A percentile compares a stretch with the other conserved stretches of the same genome.
phyloP scores from a whole-genome alignment of 2,888 invertebrate species.

The Melanargia galathea region DNA sequence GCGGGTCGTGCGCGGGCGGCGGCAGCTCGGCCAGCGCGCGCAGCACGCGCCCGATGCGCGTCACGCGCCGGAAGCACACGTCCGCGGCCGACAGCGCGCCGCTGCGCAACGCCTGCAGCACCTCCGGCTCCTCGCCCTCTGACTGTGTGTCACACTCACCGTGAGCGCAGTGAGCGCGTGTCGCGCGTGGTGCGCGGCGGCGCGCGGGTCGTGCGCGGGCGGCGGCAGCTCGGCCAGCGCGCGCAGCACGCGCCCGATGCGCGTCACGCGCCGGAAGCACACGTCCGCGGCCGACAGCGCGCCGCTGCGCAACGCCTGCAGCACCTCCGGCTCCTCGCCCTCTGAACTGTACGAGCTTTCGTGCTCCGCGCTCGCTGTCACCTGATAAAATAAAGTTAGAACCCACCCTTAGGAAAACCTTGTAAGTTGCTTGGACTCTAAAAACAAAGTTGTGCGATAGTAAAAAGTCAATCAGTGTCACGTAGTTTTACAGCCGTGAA shows the following conservation, averaged over 20 bases:
- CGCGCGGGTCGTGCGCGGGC: conserved; percentile 43
- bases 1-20: too few relatives aligned
- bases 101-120: too few relatives aligned
- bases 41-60: too few relatives aligned
- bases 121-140: conserved; percentile 6
- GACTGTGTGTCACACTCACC: conserved; percentile 39
- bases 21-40: too few relatives aligned
- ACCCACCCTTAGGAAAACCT: too few relatives aligned
- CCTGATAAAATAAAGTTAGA: too few relatives aligned
- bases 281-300: conserved; percentile 64
- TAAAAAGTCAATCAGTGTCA: too few relatives aligned
- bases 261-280: conserved; percentile 66
- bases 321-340: conserved; percentile 55
- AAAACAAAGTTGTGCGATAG: too few relatives aligned
- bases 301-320: conserved; percentile 54
- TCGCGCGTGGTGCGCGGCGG: conserved; percentile 41
- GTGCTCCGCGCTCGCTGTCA: conserved; percentile 44
- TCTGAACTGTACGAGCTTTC: conserved; percentile 46
- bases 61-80: too few relatives aligned
- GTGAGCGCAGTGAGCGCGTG: conserved; percentile 34
- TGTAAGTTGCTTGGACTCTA: too few relatives aligned
- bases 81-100: too few relatives aligned
- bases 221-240: conserved; percentile 50
- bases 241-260: conserved; percentile 53
- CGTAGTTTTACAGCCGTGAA: too few relatives aligned